Conservation (phyloP, 2,113 vertebrate species). For the Daboia siamensis region DNA sequence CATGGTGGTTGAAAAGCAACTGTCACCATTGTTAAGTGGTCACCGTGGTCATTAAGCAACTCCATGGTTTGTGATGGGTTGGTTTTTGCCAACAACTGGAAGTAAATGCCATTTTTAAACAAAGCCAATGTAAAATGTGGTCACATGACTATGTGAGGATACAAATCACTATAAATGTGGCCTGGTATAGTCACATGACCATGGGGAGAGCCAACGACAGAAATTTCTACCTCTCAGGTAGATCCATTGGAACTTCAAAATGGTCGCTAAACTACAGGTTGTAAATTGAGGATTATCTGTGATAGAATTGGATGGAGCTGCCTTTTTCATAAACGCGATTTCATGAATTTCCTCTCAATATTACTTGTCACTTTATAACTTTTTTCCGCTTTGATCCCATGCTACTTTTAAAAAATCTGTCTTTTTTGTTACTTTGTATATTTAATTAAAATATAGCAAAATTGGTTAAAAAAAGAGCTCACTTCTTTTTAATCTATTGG, state of each 20-base stretch:
- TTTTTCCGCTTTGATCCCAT: not conserved
- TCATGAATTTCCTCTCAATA: not conserved
- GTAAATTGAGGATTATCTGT: not conserved
- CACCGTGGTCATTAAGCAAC: not conserved
- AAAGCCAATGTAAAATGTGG: not conserved
- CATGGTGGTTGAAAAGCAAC: not conserved
- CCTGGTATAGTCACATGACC: not conserved
- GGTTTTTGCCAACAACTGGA: not conserved
- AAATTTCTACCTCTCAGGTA: not conserved
- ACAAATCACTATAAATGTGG: not conserved
- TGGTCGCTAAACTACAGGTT: not conserved
- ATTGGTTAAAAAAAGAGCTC: not conserved
- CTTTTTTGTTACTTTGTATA: not conserved
- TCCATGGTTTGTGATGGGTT: not conserved
- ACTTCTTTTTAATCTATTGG: not conserved
- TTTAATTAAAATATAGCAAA: not conserved
- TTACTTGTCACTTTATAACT: not conserved
- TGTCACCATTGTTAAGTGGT: not conserved
- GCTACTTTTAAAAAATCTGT: not conserved
- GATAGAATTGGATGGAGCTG: not conserved
- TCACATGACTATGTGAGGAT: not conserved
- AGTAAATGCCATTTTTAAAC: not conserved
- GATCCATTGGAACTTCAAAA: not conserved
- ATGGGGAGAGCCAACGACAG: not conserved
- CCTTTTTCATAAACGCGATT: not conserved